Evolutionary conservation across 2,888 invertebrate genomes (phyloP), one percentile per base, ranked within the genome.

Genomic region (Blastobasis lacticolella): DNA sequence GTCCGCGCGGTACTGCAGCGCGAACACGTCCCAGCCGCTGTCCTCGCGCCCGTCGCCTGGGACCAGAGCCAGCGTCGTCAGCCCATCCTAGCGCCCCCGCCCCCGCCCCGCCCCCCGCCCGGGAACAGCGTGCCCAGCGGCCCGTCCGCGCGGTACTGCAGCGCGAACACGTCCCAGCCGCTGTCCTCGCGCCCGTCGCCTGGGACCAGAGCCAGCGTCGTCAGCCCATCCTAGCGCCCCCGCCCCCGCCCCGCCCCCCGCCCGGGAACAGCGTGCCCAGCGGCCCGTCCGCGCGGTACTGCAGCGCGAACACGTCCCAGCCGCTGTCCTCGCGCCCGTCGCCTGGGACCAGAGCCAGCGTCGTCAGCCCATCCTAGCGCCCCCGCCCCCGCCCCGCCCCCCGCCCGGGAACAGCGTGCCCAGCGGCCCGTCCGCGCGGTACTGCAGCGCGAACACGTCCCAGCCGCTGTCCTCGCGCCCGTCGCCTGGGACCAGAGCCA

Each of bases 11-110:
- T 97, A 97, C 73, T 95, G 93, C 46, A 97, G 88, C 63, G 93
- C 93, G 81, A 96, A 96, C 49, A 96, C 94, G 80, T 97, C 97
- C 95, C 96, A 97, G 4, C 96, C 96, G 54, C 91, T 91, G 78
- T 97, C 96, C 49, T 94, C 85, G 58, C 87, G 86, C 0, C 86
- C 85, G 63, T 87, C 87, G 54, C 86, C 91, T 85, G 49, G 7
- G 10, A 0, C 9, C 38, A 41, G 23, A 23, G 2, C 23, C 2
- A 23, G 23, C 23, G 23, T 23, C 23, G 23, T 23, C 23, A 23
- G 23, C 23, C 23, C 3, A 23, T 23, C 23, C 23, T 23, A 1
- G 2, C 23, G 91, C 58, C 93, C 91, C 60, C 95, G 91, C 83
- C 97, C 97, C 6, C 82, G 73, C 37, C 91, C 92, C 64, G 86